Evolutionary conservation across 2,113 vertebrate species (phyloP).

Genomic region (Fulica atra): DNA sequence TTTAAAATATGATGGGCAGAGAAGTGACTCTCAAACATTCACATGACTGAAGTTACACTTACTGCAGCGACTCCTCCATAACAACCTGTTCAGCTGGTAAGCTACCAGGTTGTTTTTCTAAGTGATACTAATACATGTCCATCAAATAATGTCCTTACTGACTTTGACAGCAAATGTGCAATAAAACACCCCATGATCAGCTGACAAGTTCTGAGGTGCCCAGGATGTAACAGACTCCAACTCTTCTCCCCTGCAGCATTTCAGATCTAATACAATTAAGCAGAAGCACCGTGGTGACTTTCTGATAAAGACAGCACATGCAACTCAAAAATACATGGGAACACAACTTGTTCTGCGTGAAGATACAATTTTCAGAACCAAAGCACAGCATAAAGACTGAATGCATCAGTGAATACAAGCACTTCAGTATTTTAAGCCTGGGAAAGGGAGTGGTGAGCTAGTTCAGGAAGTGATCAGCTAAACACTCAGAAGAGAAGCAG

Average conservation of each 20-base stretch:
- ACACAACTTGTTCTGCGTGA: background rate
- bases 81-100: background rate
- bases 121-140: background rate
- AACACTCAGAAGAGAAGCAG: background rate
- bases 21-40: background rate
- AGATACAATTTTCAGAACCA: background rate
- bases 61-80: background rate
- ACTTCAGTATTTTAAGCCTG: background rate
- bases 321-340: background rate
- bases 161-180: background rate
- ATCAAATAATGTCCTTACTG: background rate
- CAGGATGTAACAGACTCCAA: background rate
- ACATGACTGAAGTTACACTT: background rate
- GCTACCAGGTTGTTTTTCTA: background rate
- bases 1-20: background rate
- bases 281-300: background rate
- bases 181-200: background rate
- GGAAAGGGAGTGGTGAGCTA: background rate
- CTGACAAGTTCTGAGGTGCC: background rate
- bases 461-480: background rate
- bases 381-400: rapidly evolving
- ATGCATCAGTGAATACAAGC: background rate
- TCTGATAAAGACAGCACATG: background rate
- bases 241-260: background rate
- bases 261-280: background rate